These are phyloP conservation scores for Plecturocebus donacophilus DNA, from an alignment of 2,113 vertebrate species.

Conservation along the genomic window DNA sequence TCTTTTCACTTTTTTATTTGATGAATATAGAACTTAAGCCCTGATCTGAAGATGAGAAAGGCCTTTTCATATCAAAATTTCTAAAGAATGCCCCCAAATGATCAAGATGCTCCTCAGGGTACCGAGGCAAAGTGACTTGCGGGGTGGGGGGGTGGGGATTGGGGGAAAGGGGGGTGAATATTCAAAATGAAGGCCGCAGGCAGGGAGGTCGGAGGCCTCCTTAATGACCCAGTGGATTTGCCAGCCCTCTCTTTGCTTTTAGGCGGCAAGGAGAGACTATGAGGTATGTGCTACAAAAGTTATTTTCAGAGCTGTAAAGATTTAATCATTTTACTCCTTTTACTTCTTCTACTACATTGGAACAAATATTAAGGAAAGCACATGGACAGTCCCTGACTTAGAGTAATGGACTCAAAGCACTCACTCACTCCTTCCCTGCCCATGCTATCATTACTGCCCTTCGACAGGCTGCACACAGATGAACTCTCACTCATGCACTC, in stretches of 20 bases:
- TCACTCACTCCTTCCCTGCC: background rate
- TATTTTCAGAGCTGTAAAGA: constrained; percentile 72
- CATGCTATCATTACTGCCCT: background rate
- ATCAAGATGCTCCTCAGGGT: background rate
- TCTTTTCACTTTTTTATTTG: constrained; percentile 51
- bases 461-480: background rate
- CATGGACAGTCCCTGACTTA: background rate
- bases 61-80: background rate
- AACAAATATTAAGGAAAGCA: constrained; percentile 51
- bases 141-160: too few relatives aligned
- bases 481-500: background rate
- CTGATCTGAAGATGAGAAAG: constrained; percentile 45
- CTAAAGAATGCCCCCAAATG: background rate
- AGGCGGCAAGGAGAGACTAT: constrained; percentile 45
- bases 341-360: constrained; percentile 48
- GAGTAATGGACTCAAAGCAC: background rate
- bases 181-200: background rate
- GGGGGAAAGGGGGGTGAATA: too few relatives aligned
- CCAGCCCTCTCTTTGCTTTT: constrained; percentile 33
- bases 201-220: background rate
- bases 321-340: constrained; percentile 64
- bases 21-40: constrained; percentile 43
- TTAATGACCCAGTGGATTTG: background rate
- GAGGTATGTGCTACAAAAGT: constrained; percentile 63
- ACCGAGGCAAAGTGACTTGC: background rate